Evolutionary conservation across 2,888 invertebrate genomes (phyloP).

Genomic region (Myopa tessellatipennis): DNA sequence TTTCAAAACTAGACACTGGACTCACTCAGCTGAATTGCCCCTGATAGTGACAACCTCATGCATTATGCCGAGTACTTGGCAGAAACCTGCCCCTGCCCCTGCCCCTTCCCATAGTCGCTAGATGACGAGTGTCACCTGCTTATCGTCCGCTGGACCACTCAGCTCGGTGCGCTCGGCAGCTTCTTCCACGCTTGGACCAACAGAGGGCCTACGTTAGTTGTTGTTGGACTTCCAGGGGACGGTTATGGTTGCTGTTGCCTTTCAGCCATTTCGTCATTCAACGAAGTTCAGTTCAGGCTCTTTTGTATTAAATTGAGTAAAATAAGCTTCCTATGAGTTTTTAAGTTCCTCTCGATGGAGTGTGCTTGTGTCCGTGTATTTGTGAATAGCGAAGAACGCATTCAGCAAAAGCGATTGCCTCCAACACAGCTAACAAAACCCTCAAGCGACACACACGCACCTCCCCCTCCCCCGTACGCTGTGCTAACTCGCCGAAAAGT

Average conservation of each 20-base stretch:
- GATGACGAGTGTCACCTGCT: not conserved
- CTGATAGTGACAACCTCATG: conserved; percentile 61
- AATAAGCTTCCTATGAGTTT: not conserved
- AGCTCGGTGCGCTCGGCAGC: too few relatives aligned
- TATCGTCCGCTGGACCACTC: too few relatives aligned
- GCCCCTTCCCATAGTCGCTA: not conserved
- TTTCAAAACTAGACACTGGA: conserved; percentile 57
- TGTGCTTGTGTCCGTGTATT: conserved; percentile 6
- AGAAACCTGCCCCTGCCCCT: not conserved
- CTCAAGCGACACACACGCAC: conserved; percentile 19
- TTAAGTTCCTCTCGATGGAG: conserved; percentile 1
- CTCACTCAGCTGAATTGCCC: conserved; percentile 60
- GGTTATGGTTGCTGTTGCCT: not conserved
- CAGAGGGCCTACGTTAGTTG: too few relatives aligned
- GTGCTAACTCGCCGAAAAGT: conserved; percentile 42
- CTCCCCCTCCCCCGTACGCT: conserved; percentile 25
- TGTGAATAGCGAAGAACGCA: conserved; percentile 20
- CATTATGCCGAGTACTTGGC: conserved; percentile 51
- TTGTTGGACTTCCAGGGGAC: too few relatives aligned
- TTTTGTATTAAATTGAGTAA: not conserved
- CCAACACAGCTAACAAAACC: conserved; percentile 15
- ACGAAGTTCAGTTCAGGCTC: conserved; percentile 12
- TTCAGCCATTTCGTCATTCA: not conserved
- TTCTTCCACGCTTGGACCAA: too few relatives aligned
- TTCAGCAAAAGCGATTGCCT: conserved; percentile 34